Evolutionary conservation across 1,140 invertebrate genomes (phyloP).

Genomic region (Listronotus oregonensis): DNA sequence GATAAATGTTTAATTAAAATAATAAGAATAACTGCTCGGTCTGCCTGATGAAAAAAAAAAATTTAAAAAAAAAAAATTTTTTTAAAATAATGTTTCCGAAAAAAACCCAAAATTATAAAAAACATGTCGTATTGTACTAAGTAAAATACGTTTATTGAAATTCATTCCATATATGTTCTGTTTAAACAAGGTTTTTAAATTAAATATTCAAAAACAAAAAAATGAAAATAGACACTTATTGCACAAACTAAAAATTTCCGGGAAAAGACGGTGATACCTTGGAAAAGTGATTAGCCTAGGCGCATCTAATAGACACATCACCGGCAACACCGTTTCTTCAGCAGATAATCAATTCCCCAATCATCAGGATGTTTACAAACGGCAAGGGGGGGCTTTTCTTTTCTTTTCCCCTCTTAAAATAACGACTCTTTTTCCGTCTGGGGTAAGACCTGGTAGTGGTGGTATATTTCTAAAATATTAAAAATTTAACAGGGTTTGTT

Average conservation of each 20-base stretch:
- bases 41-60: no score
- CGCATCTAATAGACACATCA: slow-evolving; percentile 81
- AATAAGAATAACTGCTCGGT: no score
- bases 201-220: no score
- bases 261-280: slow-evolving; percentile 75
- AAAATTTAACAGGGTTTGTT: no score
- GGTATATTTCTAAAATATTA: slow-evolving; percentile 67
- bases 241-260: slow-evolving; percentile 81
- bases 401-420: slow-evolving; percentile 68
- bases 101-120: no score
- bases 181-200: no score
- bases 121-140: no score
- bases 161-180: no score
- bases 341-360: slow-evolving; percentile 78
- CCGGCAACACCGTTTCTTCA: slow-evolving; percentile 76
- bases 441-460: slow-evolving; percentile 76
- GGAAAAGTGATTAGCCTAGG: slow-evolving; percentile 73
- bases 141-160: no score
- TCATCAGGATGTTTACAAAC: slow-evolving; percentile 81
- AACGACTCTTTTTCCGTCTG: slow-evolving; percentile 76
- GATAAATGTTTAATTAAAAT: no score
- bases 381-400: slow-evolving; percentile 63
- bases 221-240: slow-evolving; percentile 23
- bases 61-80: no score
- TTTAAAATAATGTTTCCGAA: no score